Evolutionary conservation across 2,797 vertebrate genomes (phyloP), one percentile per base, ranked within the genome.

Genomic region (Carduelis carduelis): DNA sequence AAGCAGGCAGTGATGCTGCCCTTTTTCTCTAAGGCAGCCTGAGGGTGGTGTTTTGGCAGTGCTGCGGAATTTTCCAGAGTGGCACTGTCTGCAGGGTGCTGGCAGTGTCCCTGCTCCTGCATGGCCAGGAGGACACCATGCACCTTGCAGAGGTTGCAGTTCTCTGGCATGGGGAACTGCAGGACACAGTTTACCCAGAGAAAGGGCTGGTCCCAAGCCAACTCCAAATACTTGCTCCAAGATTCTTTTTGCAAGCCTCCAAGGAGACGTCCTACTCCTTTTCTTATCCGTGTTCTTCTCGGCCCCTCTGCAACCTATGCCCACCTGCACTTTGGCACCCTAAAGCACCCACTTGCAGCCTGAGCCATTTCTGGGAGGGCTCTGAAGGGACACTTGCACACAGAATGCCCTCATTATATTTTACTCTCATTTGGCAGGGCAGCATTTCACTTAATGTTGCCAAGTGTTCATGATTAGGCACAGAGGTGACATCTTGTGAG

Each of bases 401-500:
- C 68, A 59, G 66, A 84, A 64, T 18, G 65, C 53, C 83, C 78
- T 95, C 70, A 37, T 82, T 89, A 56, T 4, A 13, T 66, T 89
- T 74, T 53, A 56, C 27, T 53, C 34, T 82, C 56, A 77, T 82
- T 95, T 89, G 83, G 37, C 44, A 69, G 53, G 52, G 69, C 65
- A 91, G 47, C 0, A 0, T 64, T 84, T 82, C 63, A 24, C 37
- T 92, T 35, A 61, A 47, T 34, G 44, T 23, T 91, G 90, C 75
- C 55, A 70, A 41, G 53, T 19, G 46, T 3, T 49, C 37, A 18
- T 44, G n/a, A 80, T 47, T 27, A 89, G 92, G 68, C 81, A 63
- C 64, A 83, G 71, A 93, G 60, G 60, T 83, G 60, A 27, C 68
- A 74, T 87, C 35, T 53, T 66, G n/a, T 76, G 50, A 93, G 77